phyloP scores from a whole-genome alignment of 1,140 invertebrate genomes.

The Leptinotarsa defecta region DNA sequence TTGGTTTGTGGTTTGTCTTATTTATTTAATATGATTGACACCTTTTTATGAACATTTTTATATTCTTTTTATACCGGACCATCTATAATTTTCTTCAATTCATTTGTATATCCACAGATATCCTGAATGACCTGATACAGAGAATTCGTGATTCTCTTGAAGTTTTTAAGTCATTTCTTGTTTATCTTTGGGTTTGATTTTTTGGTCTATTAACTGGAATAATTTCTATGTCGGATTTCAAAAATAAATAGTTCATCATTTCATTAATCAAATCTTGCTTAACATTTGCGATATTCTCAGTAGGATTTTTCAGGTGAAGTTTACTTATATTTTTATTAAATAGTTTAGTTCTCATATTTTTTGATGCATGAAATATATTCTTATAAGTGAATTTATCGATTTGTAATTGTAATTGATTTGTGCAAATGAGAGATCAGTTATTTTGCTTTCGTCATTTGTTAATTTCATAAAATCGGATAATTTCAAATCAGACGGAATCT shows the following conservation, averaged over 20 bases:
- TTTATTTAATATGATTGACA: slow-evolving; percentile 48
- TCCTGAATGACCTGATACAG: neutral
- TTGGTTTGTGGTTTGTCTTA: slow-evolving; percentile 44
- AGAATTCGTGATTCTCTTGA: slow-evolving; percentile 47
- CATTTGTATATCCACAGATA: slow-evolving; percentile 18
- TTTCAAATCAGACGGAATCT: slow-evolving; percentile 26
- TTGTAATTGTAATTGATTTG: slow-evolving; percentile 44
- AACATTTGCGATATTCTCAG: slow-evolving; percentile 25
- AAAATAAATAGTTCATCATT: slow-evolving; percentile 30
- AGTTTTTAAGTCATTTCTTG: slow-evolving; percentile 44
- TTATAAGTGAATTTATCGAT: slow-evolving; percentile 45
- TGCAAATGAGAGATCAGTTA: slow-evolving; percentile 38
- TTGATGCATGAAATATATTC: slow-evolving; percentile 45
- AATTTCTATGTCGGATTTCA: slow-evolving; percentile 24
- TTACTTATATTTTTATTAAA: neutral
- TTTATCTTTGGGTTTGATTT: slow-evolving; percentile 10
- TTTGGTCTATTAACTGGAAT: slow-evolving; percentile 30
- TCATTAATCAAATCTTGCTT: slow-evolving; percentile 38
- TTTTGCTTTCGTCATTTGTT: slow-evolving; percentile 35
- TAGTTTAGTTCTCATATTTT: slow-evolving; percentile 28
- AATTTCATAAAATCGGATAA: slow-evolving; percentile 32
- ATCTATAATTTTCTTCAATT: slow-evolving; percentile 53
- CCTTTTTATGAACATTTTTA: slow-evolving; percentile 47
- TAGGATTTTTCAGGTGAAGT: slow-evolving; percentile 13
- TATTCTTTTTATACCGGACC: slow-evolving; percentile 53